These are phyloP conservation scores for Caenorhabditis virilis DNA, from an alignment of 2,888 invertebrate species.

Conservation along the genomic window DNA sequence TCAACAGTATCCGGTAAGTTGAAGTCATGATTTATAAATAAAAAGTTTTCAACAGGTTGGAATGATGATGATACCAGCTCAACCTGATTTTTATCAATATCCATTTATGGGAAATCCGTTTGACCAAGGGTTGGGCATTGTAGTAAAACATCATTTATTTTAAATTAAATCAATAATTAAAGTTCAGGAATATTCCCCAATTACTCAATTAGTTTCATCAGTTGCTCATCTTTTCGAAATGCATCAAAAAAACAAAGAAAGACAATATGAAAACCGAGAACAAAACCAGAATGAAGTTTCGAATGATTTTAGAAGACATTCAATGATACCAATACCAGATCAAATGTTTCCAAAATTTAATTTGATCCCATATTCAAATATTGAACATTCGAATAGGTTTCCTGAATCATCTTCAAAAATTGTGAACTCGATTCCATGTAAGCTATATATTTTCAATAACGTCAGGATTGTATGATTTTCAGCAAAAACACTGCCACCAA, in stretches of 20 bases:
- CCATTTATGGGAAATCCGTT: slow-evolving; percentile 22
- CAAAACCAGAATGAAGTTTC: not conserved
- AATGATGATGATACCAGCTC: too few relatives aligned
- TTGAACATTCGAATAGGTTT: too few relatives aligned
- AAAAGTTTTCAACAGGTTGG: too few relatives aligned
- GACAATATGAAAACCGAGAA: not conserved
- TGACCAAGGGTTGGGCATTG: slow-evolving; percentile 21
- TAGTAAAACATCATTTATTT: not conserved
- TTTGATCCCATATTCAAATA: slow-evolving; percentile 24
- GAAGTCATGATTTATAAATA: too few relatives aligned
- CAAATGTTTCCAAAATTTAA: slow-evolving; percentile 8
- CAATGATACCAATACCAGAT: slow-evolving; percentile 4
- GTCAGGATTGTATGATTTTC: too few relatives aligned
- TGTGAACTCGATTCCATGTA: slow-evolving; percentile 27
- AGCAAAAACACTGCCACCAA: slow-evolving; percentile 16
- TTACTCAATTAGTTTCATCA: slow-evolving; percentile 32
- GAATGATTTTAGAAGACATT: not conserved
- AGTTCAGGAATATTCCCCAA: slow-evolving; percentile 32
- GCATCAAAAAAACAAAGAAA: slow-evolving; percentile 21
- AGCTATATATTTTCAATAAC: too few relatives aligned
- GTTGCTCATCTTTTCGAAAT: slow-evolving; percentile 31
- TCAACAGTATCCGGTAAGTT: slow-evolving; percentile 16
- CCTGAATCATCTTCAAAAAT: slow-evolving; percentile 19
- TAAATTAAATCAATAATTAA: not conserved
- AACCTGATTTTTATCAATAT: too few relatives aligned